A percentile compares a stretch with the other conserved stretches of the same genome.
phyloP scores from a whole-genome alignment of 2,797 vertebrate genomes.

The Acipenser ruthenus region DNA sequence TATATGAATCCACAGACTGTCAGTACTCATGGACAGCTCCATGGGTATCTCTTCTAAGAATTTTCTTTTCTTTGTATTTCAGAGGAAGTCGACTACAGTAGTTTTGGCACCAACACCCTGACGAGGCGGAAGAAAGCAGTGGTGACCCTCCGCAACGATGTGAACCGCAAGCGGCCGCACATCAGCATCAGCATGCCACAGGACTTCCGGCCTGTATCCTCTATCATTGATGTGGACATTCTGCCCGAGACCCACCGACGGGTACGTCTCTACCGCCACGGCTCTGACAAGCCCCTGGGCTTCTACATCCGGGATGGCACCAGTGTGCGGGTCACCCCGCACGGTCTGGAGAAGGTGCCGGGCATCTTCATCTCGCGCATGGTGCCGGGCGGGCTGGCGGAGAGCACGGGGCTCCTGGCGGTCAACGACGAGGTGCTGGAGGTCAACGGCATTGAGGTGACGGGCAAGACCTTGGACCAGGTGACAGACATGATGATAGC shows the following conservation, averaged over 20 bases:
- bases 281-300: constrained; percentile 74
- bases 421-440: constrained; percentile 79
- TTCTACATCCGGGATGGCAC: constrained; percentile 82
- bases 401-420: constrained; percentile 72
- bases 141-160: constrained; percentile 64
- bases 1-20: background rate
- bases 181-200: constrained; percentile 64
- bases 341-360: constrained; percentile 65
- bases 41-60: background rate
- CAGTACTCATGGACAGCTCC: background rate
- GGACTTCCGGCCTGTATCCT: constrained; percentile 68
- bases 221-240: constrained; percentile 70
- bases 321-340: constrained; percentile 60
- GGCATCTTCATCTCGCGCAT: constrained; percentile 73
- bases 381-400: constrained; percentile 82
- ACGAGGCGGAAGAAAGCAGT: constrained; percentile 58
- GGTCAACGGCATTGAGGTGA: constrained; percentile 86
- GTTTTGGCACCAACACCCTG: constrained; percentile 52
- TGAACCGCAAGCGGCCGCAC: constrained; percentile 54
- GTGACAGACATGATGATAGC: constrained; percentile 79
- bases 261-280: constrained; percentile 60
- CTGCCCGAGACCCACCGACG: constrained; percentile 64
- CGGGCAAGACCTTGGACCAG: constrained; percentile 68
- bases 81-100: constrained; percentile 67
- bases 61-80: constrained; percentile 23